A percentile compares a stretch with the other conserved stretches of the same genome.
Conservation (phyloP, 1,140 invertebrate species). For the Nymphalis io region DNA sequence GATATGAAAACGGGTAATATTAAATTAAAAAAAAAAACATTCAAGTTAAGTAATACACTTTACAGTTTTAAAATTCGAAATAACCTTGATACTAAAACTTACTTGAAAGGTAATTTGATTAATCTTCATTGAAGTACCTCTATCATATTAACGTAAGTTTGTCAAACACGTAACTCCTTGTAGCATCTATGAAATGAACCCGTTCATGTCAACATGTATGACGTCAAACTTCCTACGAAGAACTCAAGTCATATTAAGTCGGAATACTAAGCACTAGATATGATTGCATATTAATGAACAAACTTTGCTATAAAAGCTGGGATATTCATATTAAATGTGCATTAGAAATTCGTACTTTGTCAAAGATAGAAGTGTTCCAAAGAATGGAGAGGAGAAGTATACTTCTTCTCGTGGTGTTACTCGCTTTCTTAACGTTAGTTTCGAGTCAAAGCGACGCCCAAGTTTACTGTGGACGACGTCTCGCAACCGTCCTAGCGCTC, state of each 20-base stretch:
- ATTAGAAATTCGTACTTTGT: slow-evolving; percentile 1
- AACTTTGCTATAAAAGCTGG: slow-evolving; percentile 12
- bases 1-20: background rate
- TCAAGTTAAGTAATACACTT: background rate
- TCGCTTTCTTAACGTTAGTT: background rate
- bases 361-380: background rate
- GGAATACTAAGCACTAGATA: slow-evolving; percentile 4
- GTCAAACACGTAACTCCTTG: background rate
- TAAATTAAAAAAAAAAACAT: background rate
- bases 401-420: background rate
- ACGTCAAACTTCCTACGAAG: slow-evolving; percentile 8
- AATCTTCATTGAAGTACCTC: background rate
- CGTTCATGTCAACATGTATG: background rate
- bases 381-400: background rate
- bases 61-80: background rate
- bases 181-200: slow-evolving; percentile 3
- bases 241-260: slow-evolving; percentile 9
- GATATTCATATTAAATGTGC: background rate
- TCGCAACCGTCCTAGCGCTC: slow-evolving; percentile 24
- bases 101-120: background rate
- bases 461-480: slow-evolving; percentile 29
- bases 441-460: slow-evolving; percentile 8
- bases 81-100: background rate
- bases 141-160: background rate
- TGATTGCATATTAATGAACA: slow-evolving; percentile 30